Evolutionary conservation across 2,888 invertebrate species (phyloP).

Genomic region (Torymus texanus): DNA sequence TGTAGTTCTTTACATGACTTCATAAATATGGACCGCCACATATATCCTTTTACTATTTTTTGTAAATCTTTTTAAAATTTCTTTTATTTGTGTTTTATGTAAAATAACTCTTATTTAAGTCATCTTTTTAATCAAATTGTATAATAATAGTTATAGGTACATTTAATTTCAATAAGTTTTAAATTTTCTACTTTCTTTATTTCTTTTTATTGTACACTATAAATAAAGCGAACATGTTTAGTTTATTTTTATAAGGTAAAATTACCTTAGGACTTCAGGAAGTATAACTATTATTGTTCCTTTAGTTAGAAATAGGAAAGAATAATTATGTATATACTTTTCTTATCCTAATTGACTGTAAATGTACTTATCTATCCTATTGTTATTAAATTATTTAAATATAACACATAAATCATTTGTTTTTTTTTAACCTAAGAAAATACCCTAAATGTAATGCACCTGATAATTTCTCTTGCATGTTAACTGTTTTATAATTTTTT

Average conservation of each 20-base stretch:
- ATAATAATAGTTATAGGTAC: conserved; percentile 5
- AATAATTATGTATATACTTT: conserved; percentile 33
- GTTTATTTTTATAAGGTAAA: not conserved
- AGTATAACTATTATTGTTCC: conserved; percentile 7
- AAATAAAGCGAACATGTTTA: too few relatives aligned
- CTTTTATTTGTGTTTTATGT: not conserved
- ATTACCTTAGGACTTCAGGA: conserved; percentile 14
- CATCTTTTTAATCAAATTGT: conserved; percentile 5
- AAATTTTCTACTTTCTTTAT: not conserved
- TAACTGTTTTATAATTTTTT: too few relatives aligned
- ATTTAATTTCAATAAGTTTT: conserved; percentile 16
- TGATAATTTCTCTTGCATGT: too few relatives aligned
- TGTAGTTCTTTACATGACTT: conserved; percentile 49
- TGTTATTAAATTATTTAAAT: conserved; percentile 50
- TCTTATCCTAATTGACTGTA: conserved; percentile 35
- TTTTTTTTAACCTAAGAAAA: not conserved
- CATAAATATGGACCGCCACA: conserved; percentile 24
- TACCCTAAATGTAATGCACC: too few relatives aligned
- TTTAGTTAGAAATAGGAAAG: not conserved
- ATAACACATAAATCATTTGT: conserved; percentile 24
- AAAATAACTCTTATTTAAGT: not conserved
- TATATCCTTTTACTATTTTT: conserved; percentile 33
- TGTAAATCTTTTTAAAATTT: not conserved
- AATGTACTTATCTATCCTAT: conserved; percentile 44
- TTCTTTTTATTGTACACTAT: too few relatives aligned